Percentiles rank a stretch among this genome's conserved stretches.
These are phyloP conservation scores for Encarsia formosa DNA, from an alignment of 2,888 invertebrate genomes.

Conservation along the genomic window DNA sequence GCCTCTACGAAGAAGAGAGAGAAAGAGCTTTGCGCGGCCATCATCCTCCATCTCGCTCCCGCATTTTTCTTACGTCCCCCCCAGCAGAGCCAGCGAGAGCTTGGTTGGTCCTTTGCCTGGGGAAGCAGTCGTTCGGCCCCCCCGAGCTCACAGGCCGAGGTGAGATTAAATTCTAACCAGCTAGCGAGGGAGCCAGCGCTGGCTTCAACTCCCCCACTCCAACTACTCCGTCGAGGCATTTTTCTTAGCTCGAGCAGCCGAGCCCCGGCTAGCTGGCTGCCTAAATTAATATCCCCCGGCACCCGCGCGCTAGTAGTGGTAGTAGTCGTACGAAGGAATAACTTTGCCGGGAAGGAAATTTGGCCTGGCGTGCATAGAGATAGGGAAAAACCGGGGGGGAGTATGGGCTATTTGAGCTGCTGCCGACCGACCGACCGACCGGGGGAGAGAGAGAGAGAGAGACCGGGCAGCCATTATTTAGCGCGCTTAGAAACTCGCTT, in stretches of 20 bases:
- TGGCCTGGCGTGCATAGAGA: conserved; percentile 23
- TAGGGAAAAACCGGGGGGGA: conserved; percentile 1
- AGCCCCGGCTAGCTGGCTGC: conserved; percentile 34
- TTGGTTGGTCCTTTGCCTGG: background rate
- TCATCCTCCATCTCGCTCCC: conserved; percentile 14
- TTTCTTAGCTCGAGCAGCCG: conserved; percentile 44
- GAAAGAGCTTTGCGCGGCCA: no score
- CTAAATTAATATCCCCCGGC: conserved; percentile 46
- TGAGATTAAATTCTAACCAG: conserved; percentile 49
- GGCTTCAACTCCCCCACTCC: background rate
- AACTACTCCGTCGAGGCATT: background rate
- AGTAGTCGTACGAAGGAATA: no score
- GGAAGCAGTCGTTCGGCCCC: background rate
- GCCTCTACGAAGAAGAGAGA: no score
- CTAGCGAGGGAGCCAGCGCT: conserved; percentile 10
- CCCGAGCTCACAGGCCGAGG: conserved; percentile 20
- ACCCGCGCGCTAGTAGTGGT: conserved; percentile 17
- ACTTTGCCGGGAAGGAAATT: conserved; percentile 32
- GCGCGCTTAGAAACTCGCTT: conserved; percentile 48
- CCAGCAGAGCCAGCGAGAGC: conserved; percentile 11
- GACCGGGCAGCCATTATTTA: conserved; percentile 49
- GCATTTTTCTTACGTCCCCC: conserved; percentile 44
- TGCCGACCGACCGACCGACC: background rate
- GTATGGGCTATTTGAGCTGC: conserved; percentile 2
- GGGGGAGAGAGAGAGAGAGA: conserved; percentile 1